Base-by-base conservation (phyloP, 2,113 vertebrate genomes). In the Brachirus orientalis region DNA sequence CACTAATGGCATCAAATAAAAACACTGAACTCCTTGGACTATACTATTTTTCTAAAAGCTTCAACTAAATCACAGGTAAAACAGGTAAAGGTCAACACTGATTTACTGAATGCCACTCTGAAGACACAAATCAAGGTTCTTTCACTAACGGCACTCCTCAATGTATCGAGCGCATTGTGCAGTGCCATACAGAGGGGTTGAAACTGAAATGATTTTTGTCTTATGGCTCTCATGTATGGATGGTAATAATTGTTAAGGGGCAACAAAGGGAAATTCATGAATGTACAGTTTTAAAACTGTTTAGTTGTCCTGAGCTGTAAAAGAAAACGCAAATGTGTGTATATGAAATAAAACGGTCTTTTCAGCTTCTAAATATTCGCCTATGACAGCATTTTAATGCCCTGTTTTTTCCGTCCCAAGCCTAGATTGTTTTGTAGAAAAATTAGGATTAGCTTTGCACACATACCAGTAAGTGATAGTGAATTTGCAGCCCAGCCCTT, bases 81-180 rank as follows among this genome's bases (percentile, higher is more conserved):
- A 73, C 52, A 37, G 28, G 52, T 2, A 58, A 65, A 73, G 72
- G 64, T 69, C 72, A 73, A 16, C 58, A 19, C 17, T 61, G 63
- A 83, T 78, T 78, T 58, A 83, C 57, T 63, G 62, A 59, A 71
- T 54, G 66, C 55, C 38, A 60, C 66, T 61, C 6, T 74, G 45
- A 71, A n/a, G 40, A 46, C 51, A 52, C 51, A 45, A 63, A 51
- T 72, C 54, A 56, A 64, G 64, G 50, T 67, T 70, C 50, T 45
- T 20, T 43, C 40, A 28, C 36, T 17, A 36, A 63, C n/a, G n/a
- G n/a, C n/a, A n/a, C n/a, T n/a, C n/a, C n/a, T n/a, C n/a, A n/a
- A n/a, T 41, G 62, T 11, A 44, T 35, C 10, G 8, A 51, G 44
- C 11, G 60, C 22, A 57, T 18, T 7, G 16, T 48, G 28, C 17